Evolutionary conservation across 2,113 vertebrate species (phyloP).

Genomic region (Neolamprologus sp.): DNA sequence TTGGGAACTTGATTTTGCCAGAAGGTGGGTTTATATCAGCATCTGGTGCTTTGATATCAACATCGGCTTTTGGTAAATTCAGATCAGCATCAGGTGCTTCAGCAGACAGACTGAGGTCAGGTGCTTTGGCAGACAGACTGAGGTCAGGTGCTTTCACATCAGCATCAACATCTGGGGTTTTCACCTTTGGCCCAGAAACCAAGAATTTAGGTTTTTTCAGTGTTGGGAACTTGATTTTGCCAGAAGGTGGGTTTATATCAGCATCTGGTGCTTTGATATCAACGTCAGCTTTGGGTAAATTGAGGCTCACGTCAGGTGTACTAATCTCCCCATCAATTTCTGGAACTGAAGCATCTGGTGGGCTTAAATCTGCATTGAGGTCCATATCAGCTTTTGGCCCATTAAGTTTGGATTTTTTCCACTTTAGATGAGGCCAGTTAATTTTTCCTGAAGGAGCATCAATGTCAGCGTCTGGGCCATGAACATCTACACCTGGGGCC

Average conservation of each 20-base stretch:
- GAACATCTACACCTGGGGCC: constrained; percentile 10
- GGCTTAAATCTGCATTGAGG: constrained; percentile 10
- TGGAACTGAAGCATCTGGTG: constrained; percentile 36
- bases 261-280: constrained; percentile 9
- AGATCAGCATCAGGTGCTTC: constrained; percentile 34
- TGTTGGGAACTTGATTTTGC: constrained; percentile 50
- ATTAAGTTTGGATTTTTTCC: constrained; percentile 41
- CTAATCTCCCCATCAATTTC: constrained; percentile 29
- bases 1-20: no score
- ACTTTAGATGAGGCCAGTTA: constrained; percentile 43
- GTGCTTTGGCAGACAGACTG: constrained; percentile 9
- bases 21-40: no score
- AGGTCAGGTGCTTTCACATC: constrained; percentile 34
- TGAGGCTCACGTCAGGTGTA: constrained; percentile 34
- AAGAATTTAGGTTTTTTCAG: constrained; percentile 47
- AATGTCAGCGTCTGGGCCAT: constrained; percentile 31
- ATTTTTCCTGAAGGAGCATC: constrained; percentile 36
- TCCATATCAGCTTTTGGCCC: constrained; percentile 25
- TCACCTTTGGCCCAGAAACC: constrained; percentile 13
- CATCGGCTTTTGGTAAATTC: constrained; percentile 23
- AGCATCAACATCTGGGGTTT: constrained; percentile 9
- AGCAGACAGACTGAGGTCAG: constrained; percentile 36
- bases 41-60: neutral
- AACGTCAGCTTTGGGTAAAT: constrained; percentile 33
- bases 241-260: constrained; percentile 24